Conservation (phyloP, 2,888 invertebrate genomes). For the Xylota segnis region DNA sequence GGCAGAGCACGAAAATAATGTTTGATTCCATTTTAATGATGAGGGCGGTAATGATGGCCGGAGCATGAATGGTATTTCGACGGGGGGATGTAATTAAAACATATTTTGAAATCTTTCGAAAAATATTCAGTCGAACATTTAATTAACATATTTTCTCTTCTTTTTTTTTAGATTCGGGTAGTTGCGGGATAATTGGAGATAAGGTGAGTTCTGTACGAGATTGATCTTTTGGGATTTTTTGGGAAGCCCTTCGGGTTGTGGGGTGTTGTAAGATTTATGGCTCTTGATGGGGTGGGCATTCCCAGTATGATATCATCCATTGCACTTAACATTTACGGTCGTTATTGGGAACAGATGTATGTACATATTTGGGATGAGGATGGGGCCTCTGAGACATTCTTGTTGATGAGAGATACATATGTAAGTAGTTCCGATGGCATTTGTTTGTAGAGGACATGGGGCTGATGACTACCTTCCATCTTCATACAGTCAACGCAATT, state of each 20-base stretch:
- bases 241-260: not conserved
- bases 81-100: constrained; percentile 11
- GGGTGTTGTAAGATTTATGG: not conserved
- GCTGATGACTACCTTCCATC: no score
- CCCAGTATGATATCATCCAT: not conserved
- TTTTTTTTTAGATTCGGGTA: constrained; percentile 32
- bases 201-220: constrained; percentile 11
- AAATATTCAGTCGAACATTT: not conserved
- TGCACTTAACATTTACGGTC: not conserved
- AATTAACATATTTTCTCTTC: constrained; percentile 41
- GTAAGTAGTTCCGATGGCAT: no score
- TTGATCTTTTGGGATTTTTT: not conserved
- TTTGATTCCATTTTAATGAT: constrained; percentile 68
- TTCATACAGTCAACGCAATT: no score
- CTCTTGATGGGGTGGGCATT: not conserved
- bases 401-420: not conserved
- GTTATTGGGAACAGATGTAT: not conserved
- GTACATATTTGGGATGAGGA: not conserved
- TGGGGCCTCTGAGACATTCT: not conserved
- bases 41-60: constrained; percentile 29
- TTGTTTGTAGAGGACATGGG: no score
- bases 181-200: not conserved
- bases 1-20: constrained; percentile 28
- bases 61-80: not conserved
- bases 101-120: constrained; percentile 20